Percentiles rank a stretch among this genome's conserved stretches.
These are phyloP conservation scores for Paratrypauchen microcephalus DNA, from an alignment of 2,797 vertebrate genomes.

Conservation along the genomic window DNA sequence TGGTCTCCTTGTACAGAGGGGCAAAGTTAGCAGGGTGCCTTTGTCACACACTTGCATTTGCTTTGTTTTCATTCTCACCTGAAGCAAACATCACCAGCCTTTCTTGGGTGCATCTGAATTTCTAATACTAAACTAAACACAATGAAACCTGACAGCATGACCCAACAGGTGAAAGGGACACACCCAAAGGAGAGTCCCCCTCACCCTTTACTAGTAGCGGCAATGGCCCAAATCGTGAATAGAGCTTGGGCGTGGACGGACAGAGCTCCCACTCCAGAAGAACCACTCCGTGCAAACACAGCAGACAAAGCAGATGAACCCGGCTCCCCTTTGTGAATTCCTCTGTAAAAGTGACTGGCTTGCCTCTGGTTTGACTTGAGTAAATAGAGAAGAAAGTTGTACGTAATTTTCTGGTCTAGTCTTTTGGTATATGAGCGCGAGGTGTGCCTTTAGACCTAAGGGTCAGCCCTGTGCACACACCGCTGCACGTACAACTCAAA, in stretches of 20 bases:
- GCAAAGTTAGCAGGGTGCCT: slow-evolving; percentile 14
- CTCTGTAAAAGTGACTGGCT: slow-evolving; percentile 52
- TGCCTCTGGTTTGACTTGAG: slow-evolving; percentile 39
- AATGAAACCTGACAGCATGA: slow-evolving; percentile 54
- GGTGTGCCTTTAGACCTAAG: slow-evolving; percentile 28
- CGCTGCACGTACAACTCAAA: slow-evolving; percentile 10
- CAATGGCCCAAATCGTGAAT: slow-evolving; percentile 46
- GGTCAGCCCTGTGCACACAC: slow-evolving; percentile 36
- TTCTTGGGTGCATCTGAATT: not conserved
- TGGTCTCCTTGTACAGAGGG: slow-evolving; percentile 7
- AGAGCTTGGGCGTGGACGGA: slow-evolving; percentile 62
- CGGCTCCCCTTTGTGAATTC: slow-evolving; percentile 46
- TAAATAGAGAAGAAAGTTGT: slow-evolving; percentile 36
- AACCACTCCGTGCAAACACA: slow-evolving; percentile 64
- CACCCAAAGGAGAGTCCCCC: slow-evolving; percentile 55
- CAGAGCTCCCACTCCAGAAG: slow-evolving; percentile 39
- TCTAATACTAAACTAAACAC: slow-evolving; percentile 16
- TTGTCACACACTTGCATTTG: slow-evolving; percentile 5
- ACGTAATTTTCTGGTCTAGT: slow-evolving; percentile 15
- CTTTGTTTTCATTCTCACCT: slow-evolving; percentile 12
- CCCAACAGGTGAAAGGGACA: slow-evolving; percentile 66
- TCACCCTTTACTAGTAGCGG: slow-evolving; percentile 29
- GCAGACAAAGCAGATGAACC: slow-evolving; percentile 49
- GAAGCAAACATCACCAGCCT: slow-evolving; percentile 16
- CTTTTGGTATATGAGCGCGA: slow-evolving; percentile 29